Conservation (phyloP, 2,113 vertebrate species). For the Oxygymnocypris stewartii region DNA sequence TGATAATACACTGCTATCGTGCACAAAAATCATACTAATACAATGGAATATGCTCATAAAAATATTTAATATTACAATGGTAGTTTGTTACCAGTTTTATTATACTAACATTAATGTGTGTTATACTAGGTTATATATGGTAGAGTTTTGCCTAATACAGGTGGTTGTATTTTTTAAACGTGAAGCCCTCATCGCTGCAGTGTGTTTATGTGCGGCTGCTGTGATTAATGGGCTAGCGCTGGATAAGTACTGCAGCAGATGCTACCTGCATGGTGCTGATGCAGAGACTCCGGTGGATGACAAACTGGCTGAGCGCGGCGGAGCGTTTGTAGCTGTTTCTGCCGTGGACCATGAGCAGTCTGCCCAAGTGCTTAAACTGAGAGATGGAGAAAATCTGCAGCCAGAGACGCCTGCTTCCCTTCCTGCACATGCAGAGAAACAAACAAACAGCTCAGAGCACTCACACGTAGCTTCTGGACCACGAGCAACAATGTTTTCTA, state of each 20-base stretch:
- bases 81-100: not conserved
- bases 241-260: slow-evolving; percentile 24
- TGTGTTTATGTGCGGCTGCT: slow-evolving; percentile 17
- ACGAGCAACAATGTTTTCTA: not conserved
- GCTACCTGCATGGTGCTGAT: slow-evolving; percentile 98
- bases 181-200: slow-evolving; percentile 10
- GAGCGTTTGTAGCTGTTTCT: slow-evolving; percentile 98
- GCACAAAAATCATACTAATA: not conserved
- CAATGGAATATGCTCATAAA: not conserved
- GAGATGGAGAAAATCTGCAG: slow-evolving; percentile 96
- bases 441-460: slow-evolving; percentile 42
- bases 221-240: not conserved
- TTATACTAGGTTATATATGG: not conserved
- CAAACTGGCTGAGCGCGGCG: slow-evolving; percentile 97
- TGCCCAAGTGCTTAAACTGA: slow-evolving; percentile 94
- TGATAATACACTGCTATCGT: not conserved
- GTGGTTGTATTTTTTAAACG: not conserved
- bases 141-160: not conserved
- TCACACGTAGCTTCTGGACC: not conserved
- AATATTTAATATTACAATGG: not conserved
- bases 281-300: slow-evolving; percentile 95
- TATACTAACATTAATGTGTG: not conserved
- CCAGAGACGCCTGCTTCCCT: slow-evolving; percentile 94
- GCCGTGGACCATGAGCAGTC: slow-evolving; percentile 94
- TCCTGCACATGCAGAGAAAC: slow-evolving; percentile 75